A percentile compares a stretch with the other conserved stretches of the same genome.
Evolutionary conservation across 2,888 invertebrate genomes (phyloP).

Genomic region (Hirtodrosophila histrioides): DNA sequence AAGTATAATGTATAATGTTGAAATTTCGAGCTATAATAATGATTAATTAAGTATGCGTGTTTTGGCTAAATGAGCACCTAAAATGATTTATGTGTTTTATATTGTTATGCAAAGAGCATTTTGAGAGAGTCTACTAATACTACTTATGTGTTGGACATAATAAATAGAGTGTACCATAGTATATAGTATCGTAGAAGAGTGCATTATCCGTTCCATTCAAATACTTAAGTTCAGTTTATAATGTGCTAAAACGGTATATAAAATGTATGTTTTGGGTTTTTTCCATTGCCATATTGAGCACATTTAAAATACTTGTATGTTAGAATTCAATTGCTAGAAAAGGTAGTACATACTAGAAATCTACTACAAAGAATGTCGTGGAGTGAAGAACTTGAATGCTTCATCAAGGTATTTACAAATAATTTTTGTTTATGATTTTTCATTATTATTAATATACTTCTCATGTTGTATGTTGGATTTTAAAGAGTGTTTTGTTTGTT

Average conservation of each 20-base stretch:
- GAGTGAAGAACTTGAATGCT: constrained; percentile 69
- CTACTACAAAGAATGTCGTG: constrained; percentile 66
- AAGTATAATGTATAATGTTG: constrained; percentile 55
- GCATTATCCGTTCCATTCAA: constrained; percentile 19
- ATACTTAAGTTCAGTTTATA: constrained; percentile 32
- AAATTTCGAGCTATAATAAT: constrained; percentile 57
- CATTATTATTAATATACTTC: constrained; percentile 18
- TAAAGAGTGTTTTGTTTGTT: constrained; percentile 4
- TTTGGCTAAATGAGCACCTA: constrained; percentile 67
- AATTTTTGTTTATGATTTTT: constrained; percentile 29
- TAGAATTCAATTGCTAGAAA: constrained; percentile 58
- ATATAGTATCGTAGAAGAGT: constrained; percentile 38
- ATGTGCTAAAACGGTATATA: constrained; percentile 48
- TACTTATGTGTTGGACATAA: constrained; percentile 37
- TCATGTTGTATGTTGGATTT: constrained; percentile 7
- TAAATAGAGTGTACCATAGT: constrained; percentile 28
- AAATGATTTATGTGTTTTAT: constrained; percentile 38
- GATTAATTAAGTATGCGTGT: constrained; percentile 49
- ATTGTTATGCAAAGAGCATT: constrained; percentile 58
- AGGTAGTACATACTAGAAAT: constrained; percentile 42
- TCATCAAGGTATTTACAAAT: constrained; percentile 70
- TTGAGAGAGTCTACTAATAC: constrained; percentile 51
- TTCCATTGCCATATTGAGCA: constrained; percentile 62
- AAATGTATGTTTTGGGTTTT: constrained; percentile 25
- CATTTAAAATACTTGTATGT: constrained; percentile 72